phyloP scores from a whole-genome alignment of 1,140 invertebrate species.

The Ostrea denselamellosa region DNA sequence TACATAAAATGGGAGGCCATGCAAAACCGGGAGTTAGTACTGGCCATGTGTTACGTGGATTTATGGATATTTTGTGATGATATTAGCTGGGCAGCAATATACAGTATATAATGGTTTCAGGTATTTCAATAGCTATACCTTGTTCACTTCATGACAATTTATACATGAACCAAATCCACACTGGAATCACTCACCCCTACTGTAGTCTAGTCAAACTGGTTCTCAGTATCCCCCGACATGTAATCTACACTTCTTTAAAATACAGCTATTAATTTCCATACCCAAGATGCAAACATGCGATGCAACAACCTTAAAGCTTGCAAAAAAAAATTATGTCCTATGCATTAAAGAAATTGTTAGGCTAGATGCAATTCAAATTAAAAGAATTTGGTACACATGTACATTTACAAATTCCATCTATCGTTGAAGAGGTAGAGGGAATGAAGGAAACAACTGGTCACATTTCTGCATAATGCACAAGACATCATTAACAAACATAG shows the following conservation, averaged over 20 bases:
- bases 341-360: slow-evolving; percentile 26
- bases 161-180: no score
- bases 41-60: not conserved
- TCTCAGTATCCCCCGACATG: no score
- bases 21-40: not conserved
- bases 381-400: not conserved
- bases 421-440: not conserved
- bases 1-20: not conserved
- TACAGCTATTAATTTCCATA: not conserved
- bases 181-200: no score
- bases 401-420: slow-evolving; percentile 6
- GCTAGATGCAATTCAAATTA: not conserved
- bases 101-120: no score
- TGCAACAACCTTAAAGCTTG: not conserved
- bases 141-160: no score
- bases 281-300: slow-evolving; percentile 26
- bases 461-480: slow-evolving; percentile 50
- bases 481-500: slow-evolving; percentile 46
- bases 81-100: no score
- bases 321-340: slow-evolving; percentile 20
- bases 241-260: no score
- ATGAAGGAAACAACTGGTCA: slow-evolving; percentile 7
- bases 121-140: no score
- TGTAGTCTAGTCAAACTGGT: no score
- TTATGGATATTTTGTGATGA: not conserved